Evolutionary conservation across 2,888 invertebrate species (phyloP).

Genomic region (Coleophora flavipennella): DNA sequence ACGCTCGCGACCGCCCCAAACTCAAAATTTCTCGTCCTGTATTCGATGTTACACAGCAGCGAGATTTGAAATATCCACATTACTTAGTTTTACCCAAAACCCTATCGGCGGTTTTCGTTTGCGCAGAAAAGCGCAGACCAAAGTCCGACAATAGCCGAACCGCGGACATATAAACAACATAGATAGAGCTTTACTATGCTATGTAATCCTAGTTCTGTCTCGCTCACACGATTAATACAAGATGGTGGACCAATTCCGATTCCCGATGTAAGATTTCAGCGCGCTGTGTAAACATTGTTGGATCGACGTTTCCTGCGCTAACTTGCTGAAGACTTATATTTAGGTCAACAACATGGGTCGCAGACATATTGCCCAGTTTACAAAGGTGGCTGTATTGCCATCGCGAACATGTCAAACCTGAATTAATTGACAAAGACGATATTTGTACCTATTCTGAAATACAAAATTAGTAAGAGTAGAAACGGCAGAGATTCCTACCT

Average conservation of each 20-base stretch:
- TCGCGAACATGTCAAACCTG: constrained; percentile 28
- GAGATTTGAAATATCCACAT: not conserved
- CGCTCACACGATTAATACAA: too few relatives aligned
- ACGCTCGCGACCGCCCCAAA: constrained; percentile 32
- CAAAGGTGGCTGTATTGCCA: not conserved
- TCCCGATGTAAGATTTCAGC: too few relatives aligned
- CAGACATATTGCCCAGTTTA: not conserved
- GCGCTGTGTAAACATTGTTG: too few relatives aligned
- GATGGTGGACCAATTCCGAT: too few relatives aligned
- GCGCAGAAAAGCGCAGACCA: too few relatives aligned
- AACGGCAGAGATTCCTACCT: constrained; percentile 54
- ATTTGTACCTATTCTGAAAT: constrained; percentile 58
- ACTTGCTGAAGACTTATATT: too few relatives aligned
- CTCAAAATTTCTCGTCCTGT: not conserved
- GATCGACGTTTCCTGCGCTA: not conserved
- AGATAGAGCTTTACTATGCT: too few relatives aligned
- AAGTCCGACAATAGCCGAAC: too few relatives aligned
- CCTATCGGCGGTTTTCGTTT: too few relatives aligned
- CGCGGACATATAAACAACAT: too few relatives aligned
- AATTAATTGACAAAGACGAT: constrained; percentile 66
- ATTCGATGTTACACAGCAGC: not conserved
- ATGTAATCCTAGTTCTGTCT: too few relatives aligned
- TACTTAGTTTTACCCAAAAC: not conserved
- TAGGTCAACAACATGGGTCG: too few relatives aligned
- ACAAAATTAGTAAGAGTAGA: constrained; percentile 47